Conservation (phyloP, 2,797 vertebrate genomes). For the Notolabrus celidotus region DNA sequence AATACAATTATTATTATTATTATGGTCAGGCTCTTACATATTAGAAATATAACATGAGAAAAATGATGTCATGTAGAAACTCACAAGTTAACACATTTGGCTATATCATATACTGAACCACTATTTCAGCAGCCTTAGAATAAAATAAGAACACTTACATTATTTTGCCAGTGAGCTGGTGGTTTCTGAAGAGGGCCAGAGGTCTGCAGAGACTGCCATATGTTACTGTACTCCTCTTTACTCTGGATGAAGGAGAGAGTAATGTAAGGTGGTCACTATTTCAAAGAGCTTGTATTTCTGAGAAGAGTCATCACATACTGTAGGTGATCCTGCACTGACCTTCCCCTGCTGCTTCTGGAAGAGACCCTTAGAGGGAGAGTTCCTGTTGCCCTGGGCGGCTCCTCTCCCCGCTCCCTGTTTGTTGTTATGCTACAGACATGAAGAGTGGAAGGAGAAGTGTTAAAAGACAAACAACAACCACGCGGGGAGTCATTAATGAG, state of each 20-base stretch:
- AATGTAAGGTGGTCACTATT: background rate
- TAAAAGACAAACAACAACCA: background rate
- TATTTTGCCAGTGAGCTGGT: slow-evolving; percentile 86
- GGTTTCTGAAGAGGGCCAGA: slow-evolving; percentile 86
- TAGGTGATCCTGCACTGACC: slow-evolving; percentile 68
- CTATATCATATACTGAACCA: no score
- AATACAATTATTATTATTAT: no score
- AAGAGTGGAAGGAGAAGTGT: background rate
- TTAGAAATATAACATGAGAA: no score
- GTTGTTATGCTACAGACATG: slow-evolving; percentile 82
- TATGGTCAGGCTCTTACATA: no score
- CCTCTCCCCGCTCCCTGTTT: slow-evolving; percentile 83
- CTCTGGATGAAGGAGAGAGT: slow-evolving; percentile 28
- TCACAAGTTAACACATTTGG: background rate
- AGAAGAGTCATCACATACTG: background rate
- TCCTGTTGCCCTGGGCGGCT: slow-evolving; percentile 85
- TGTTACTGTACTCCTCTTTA: slow-evolving; percentile 89
- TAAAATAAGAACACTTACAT: slow-evolving; percentile 79
- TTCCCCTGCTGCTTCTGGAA: slow-evolving; percentile 85
- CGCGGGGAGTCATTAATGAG: background rate
- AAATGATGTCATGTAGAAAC: background rate
- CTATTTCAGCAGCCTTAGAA: no score
- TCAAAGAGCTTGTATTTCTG: background rate
- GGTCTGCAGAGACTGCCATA: slow-evolving; percentile 93
- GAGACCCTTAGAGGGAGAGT: slow-evolving; percentile 83